Evolutionary conservation across 2,888 invertebrate genomes (phyloP).

Genomic region (Ornithoptera priamus): DNA sequence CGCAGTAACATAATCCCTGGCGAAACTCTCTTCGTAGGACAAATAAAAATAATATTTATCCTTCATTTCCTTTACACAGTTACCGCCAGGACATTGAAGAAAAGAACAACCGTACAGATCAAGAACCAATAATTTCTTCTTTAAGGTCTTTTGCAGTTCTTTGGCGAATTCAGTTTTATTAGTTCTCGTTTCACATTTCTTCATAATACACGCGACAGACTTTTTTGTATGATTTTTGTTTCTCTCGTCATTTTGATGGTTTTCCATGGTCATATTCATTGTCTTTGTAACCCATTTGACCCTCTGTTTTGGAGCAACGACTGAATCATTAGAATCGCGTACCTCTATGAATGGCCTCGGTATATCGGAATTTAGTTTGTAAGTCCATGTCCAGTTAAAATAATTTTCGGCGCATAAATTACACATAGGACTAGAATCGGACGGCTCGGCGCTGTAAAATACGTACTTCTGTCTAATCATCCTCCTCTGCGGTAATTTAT

Average conservation of each 20-base stretch:
- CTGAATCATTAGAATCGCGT: conserved; percentile 43
- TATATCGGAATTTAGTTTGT: conserved; percentile 64
- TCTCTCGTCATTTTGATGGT: neutral
- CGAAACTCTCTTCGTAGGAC: conserved; percentile 48
- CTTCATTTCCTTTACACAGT: conserved; percentile 46
- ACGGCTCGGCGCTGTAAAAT: conserved; percentile 54
- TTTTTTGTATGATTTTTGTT: conserved; percentile 38
- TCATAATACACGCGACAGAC: conserved; percentile 41
- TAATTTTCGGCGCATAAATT: conserved; percentile 49
- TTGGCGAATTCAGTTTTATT: conserved; percentile 38
- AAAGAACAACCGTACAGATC: conserved; percentile 72
- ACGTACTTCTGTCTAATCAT: conserved; percentile 58
- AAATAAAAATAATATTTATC: conserved; percentile 64
- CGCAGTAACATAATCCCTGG: conserved; percentile 61
- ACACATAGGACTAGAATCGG: conserved; percentile 54
- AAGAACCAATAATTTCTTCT: conserved; percentile 47
- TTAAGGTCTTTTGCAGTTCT: conserved; percentile 67
- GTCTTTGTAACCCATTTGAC: conserved; percentile 44
- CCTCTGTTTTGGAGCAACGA: conserved; percentile 49
- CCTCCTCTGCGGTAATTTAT: conserved; percentile 46
- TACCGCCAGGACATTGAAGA: conserved; percentile 44
- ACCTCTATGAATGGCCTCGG: conserved; percentile 62
- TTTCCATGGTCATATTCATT: conserved; percentile 15
- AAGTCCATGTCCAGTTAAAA: conserved; percentile 74
- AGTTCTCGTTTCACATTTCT: conserved; percentile 42